A percentile compares a stretch with the other conserved stretches of the same genome.
phyloP scores from a whole-genome alignment of 2,888 invertebrate species.

The Drosophila colorata region DNA sequence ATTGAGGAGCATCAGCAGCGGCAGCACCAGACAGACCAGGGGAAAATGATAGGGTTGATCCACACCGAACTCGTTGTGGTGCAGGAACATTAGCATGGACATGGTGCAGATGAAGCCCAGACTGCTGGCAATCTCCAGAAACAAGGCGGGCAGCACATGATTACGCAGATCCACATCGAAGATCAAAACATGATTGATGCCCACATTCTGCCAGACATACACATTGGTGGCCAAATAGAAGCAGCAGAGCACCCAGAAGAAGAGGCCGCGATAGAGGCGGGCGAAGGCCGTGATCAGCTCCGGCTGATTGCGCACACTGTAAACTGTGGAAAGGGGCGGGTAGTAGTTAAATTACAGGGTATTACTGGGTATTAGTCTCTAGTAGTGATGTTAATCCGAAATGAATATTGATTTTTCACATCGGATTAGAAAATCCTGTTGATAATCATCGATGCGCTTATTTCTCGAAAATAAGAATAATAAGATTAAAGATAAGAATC shows the following conservation, averaged over 20 bases:
- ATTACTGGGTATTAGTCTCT: not conserved
- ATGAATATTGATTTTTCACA: too few relatives aligned
- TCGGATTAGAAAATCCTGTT: too few relatives aligned
- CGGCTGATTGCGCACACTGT: not conserved
- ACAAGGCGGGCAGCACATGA: slow-evolving; percentile 94
- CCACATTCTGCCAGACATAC: slow-evolving; percentile 96
- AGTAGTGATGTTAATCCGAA: too few relatives aligned
- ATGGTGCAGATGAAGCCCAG: slow-evolving; percentile 96
- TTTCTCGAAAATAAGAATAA: too few relatives aligned
- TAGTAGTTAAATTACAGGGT: too few relatives aligned
- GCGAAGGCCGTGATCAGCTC: slow-evolving; percentile 87
- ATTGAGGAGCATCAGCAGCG: slow-evolving; percentile 93
- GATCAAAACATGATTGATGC: slow-evolving; percentile 97
- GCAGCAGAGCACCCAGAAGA: slow-evolving; percentile 94
- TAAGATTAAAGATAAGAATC: too few relatives aligned
- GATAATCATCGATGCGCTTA: too few relatives aligned
- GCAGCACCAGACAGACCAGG: slow-evolving; percentile 90
- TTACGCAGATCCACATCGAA: slow-evolving; percentile 97
- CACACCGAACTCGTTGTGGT: slow-evolving; percentile 88
- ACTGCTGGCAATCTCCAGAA: slow-evolving; percentile 95
- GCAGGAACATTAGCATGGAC: slow-evolving; percentile 88
- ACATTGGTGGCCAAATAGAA: slow-evolving; percentile 97
- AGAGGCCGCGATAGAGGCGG: slow-evolving; percentile 95
- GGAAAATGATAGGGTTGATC: slow-evolving; percentile 96
- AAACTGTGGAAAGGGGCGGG: too few relatives aligned